These are phyloP conservation scores for Drosophila trapezifrons DNA, from an alignment of 1,140 invertebrate genomes.

Conservation along the genomic window DNA sequence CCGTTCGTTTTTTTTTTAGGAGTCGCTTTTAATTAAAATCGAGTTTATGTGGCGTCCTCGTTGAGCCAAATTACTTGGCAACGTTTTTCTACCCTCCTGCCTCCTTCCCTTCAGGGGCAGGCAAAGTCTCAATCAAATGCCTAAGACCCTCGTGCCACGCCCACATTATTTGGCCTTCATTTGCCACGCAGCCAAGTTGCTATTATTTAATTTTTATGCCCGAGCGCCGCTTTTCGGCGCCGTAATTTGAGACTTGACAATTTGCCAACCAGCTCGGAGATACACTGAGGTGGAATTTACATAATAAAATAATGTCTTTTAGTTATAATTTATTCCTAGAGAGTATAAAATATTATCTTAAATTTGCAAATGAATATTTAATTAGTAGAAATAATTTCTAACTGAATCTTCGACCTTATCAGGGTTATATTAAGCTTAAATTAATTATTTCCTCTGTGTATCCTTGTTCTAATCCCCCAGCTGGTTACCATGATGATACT, in stretches of 20 bases:
- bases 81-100: slow-evolving; percentile 23
- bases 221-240: slow-evolving; percentile 59
- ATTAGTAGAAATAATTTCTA: not conserved
- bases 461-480: not conserved
- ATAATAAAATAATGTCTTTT: slow-evolving; percentile 1
- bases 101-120: not conserved
- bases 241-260: slow-evolving; percentile 67
- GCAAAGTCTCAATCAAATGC: slow-evolving; percentile 47
- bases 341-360: not conserved
- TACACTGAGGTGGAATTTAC: slow-evolving; percentile 11
- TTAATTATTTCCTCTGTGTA: slow-evolving; percentile 1
- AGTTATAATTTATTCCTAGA: slow-evolving; percentile 1
- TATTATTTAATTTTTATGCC: slow-evolving; percentile 79
- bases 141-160: slow-evolving; percentile 30
- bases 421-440: too few relatives aligned
- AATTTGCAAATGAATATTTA: not conserved
- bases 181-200: slow-evolving; percentile 42
- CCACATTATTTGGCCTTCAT: slow-evolving; percentile 8
- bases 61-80: slow-evolving; percentile 63
- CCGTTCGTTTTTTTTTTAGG: slow-evolving; percentile 10
- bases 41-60: slow-evolving; percentile 60
- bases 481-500: slow-evolving; percentile 11
- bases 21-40: slow-evolving; percentile 74
- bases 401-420: too few relatives aligned
- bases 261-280: slow-evolving; percentile 46